Evolutionary conservation across 2,888 invertebrate species (phyloP), one percentile per base, ranked within the genome.

Genomic region (Hydrotaea diabolus): DNA sequence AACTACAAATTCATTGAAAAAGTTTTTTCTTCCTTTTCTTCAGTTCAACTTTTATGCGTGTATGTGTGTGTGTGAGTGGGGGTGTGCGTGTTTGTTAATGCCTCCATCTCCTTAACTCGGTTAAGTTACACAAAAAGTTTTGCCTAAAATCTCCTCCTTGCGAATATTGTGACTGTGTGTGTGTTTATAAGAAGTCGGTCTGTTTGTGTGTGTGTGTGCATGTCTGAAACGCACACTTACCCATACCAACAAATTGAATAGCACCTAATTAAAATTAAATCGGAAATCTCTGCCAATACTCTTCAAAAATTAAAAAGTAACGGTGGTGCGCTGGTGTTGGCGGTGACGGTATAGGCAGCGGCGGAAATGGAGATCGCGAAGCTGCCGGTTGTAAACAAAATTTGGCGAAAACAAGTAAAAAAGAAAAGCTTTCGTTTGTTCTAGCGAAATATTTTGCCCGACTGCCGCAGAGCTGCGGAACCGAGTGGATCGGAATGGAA

Each of bases 211-310:
- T 75, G 39, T 59, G 36, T 74, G 64, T 69, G 21, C 13, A 39
- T n/a, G n/a, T n/a, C n/a, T n/a, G n/a, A n/a, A n/a, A n/a, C n/a
- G n/a, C n/a, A 9, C 72, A 11, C 13, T 26, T 66, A 69, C 23
- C n/a, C 59, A 80, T 23, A 74, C 59, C 75, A 49, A 81, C 79
- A 80, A 80, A 82, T 86, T 86, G 79, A 89, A 87, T 88, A 86
- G 88, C 87, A 88, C 88, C 88, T 90, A 90, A 90, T 90, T 89
- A 90, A 89, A 90, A 89, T 90, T 87, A 80, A 86, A 84, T 82
- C 80, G 84, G 75, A 85, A 85, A 80, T 80, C 83, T 83, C 83
- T 75, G 66, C 39, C 73, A 69, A 85, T 77, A 75, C 64, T 78
- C 77, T 71, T 73, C 46, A 73, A 21, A 75, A 77, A 75, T 80